phyloP scores from a whole-genome alignment of 2,797 vertebrate genomes.

The Crocodylus rhombifer region DNA sequence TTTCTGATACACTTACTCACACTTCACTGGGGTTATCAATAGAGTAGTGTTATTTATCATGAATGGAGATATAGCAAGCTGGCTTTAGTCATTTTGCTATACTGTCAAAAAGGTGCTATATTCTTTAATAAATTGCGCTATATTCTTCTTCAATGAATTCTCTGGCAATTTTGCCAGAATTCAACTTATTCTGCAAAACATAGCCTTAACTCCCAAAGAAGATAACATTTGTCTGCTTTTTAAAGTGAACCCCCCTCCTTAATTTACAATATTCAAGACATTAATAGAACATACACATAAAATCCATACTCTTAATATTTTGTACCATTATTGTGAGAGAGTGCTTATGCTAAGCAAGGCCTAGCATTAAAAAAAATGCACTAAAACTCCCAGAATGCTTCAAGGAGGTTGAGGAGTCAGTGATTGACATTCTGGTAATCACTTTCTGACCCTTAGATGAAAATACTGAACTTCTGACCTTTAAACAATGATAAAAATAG shows the following conservation, averaged over 20 bases:
- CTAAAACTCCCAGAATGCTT: too few relatives aligned
- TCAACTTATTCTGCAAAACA: not conserved
- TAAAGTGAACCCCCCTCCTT: not conserved
- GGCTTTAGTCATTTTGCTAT: not conserved
- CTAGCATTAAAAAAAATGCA: too few relatives aligned
- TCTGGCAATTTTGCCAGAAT: not conserved
- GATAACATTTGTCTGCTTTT: not conserved
- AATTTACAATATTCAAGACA: not conserved
- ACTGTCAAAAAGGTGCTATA: not conserved
- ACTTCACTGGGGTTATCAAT: fast-evolving
- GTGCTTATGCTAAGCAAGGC: too few relatives aligned
- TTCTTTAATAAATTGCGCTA: not conserved
- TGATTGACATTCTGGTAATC: too few relatives aligned
- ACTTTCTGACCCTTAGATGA: too few relatives aligned
- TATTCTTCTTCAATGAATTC: not conserved
- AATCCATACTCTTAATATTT: not conserved
- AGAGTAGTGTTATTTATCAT: not conserved
- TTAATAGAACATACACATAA: not conserved
- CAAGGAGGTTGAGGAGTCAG: too few relatives aligned
- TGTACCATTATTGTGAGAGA: not conserved
- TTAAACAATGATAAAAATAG: too few relatives aligned
- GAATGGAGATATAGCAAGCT: not conserved
- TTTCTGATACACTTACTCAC: not conserved
- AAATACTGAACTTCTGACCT: too few relatives aligned
- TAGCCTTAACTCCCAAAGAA: not conserved